Evolutionary conservation across 2,113 vertebrate species (phyloP).

Genomic region (Esox niger): DNA sequence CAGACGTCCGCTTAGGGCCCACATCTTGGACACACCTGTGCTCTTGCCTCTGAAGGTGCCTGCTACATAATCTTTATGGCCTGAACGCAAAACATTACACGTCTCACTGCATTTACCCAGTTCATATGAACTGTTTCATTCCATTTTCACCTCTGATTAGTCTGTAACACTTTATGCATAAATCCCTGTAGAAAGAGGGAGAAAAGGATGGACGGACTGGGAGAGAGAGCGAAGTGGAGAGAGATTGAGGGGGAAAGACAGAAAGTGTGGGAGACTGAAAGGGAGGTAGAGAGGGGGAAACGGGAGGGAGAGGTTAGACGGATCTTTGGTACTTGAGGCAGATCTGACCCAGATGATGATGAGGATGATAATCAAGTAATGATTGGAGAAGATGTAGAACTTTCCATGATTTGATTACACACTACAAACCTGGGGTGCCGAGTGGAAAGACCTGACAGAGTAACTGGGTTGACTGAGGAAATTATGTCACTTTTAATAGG

Average conservation of each 20-base stretch:
- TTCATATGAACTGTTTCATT: constrained; percentile 1
- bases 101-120: constrained; percentile 11
- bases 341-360: constrained; percentile 4
- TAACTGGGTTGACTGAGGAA: constrained; percentile 3
- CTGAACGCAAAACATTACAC: not conserved
- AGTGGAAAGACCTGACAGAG: not conserved
- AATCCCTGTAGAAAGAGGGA: not conserved
- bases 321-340: constrained; percentile 14
- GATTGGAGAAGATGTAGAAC: not conserved
- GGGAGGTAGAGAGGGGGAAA: not conserved
- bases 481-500: not conserved
- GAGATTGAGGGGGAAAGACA: too few species aligned
- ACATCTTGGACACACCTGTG: constrained; percentile 38
- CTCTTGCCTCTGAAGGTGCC: not conserved
- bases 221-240: not conserved
- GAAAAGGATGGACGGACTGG: not conserved
- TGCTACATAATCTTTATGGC: not conserved
- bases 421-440: not conserved
- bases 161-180: not conserved
- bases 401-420: constrained; percentile 17
- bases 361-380: constrained; percentile 2
- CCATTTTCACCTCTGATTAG: not conserved
- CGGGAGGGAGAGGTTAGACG: not conserved
- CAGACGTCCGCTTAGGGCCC: not conserved
- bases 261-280: not conserved